Conservation (phyloP, 2,797 vertebrate genomes). For the Mustela erminea region DNA sequence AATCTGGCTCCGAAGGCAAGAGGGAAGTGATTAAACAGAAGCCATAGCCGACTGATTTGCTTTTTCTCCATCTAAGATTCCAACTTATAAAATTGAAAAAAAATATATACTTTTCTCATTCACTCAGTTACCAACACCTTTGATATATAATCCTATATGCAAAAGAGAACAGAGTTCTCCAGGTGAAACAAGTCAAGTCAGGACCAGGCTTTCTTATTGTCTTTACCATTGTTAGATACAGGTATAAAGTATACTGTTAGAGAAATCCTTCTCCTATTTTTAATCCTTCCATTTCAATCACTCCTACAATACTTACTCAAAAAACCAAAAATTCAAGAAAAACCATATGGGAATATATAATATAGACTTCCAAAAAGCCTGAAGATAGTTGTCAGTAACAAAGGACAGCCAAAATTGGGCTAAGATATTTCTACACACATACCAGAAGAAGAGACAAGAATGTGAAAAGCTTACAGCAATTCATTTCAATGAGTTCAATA, state of each 20-base stretch:
- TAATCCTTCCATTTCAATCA: neutral
- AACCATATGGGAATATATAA: neutral
- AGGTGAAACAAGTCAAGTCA: neutral
- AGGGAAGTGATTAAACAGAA: neutral
- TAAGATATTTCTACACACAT: neutral
- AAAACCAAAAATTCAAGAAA: constrained; percentile 25
- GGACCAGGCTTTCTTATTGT: neutral
- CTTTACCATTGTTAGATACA: neutral
- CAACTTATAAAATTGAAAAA: neutral
- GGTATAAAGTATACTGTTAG: neutral
- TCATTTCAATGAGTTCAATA: neutral
- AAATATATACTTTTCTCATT: neutral
- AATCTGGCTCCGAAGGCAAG: neutral
- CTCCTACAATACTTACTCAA: neutral
- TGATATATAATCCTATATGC: neutral
- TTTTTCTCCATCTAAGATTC: neutral
- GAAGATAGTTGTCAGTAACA: neutral
- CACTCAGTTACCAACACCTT: neutral
- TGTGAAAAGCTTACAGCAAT: neutral
- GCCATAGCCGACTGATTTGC: neutral
- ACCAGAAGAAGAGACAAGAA: neutral
- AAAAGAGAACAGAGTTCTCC: neutral
- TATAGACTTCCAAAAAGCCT: neutral
- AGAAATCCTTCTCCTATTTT: neutral
- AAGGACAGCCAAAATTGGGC: neutral